Evolutionary conservation across 2,113 vertebrate genomes (phyloP).

Genomic region (Ophthalmolycus amberensis): DNA sequence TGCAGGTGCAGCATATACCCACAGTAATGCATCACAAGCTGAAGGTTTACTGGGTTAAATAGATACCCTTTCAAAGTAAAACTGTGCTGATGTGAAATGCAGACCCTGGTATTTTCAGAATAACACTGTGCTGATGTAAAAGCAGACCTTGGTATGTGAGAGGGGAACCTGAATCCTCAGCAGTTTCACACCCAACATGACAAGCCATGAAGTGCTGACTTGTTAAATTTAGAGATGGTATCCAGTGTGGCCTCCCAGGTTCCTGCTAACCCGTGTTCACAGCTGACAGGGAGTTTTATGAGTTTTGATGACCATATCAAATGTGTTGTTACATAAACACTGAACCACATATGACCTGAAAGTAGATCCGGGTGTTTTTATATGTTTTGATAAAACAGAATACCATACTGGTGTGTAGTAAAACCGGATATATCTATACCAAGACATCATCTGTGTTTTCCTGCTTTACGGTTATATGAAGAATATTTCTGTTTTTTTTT

Average conservation of each 20-base stretch:
- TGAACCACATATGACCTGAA: background rate
- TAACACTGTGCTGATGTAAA: background rate
- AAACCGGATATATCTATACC: background rate
- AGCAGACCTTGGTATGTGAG: constrained; percentile 11
- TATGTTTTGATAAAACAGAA: background rate
- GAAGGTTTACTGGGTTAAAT: background rate
- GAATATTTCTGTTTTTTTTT: background rate
- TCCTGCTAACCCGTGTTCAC: constrained; percentile 24
- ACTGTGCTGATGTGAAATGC: background rate
- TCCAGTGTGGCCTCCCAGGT: constrained; percentile 39
- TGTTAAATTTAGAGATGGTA: constrained; percentile 78
- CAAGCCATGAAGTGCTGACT: constrained; percentile 67
- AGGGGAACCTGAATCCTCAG: constrained; percentile 67
- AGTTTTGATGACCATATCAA: background rate
- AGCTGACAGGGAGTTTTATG: background rate
- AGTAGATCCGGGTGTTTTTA: background rate
- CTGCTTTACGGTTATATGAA: background rate
- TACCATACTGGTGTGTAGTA: background rate
- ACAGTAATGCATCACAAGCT: background rate
- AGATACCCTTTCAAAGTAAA: background rate
- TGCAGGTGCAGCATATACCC: background rate
- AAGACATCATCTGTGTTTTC: background rate
- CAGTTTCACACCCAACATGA: constrained; percentile 72
- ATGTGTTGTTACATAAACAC: constrained; percentile 41
- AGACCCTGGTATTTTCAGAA: too few species aligned